A percentile compares a stretch with the other conserved stretches of the same genome.
Evolutionary conservation across 2,113 vertebrate species (phyloP).

Genomic region (Mystacornis crossleyi): DNA sequence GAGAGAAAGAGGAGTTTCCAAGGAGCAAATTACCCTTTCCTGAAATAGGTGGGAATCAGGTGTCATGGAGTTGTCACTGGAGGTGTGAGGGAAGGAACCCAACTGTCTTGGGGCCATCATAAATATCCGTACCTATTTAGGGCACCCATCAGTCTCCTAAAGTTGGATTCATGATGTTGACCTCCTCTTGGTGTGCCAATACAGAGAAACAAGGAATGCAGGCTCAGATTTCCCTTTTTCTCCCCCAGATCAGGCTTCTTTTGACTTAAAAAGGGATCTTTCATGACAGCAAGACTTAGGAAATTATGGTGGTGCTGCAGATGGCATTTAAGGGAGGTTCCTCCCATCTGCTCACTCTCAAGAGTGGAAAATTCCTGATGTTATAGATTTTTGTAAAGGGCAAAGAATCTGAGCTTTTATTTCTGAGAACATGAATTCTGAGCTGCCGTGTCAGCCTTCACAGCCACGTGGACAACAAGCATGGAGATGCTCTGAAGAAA

Average conservation of each 20-base stretch:
- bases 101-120: not conserved
- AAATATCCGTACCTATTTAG: not conserved
- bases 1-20: not conserved
- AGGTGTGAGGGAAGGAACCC: not conserved
- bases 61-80: not conserved
- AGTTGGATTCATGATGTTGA: not conserved
- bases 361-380: constrained; percentile 20
- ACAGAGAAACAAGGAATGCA: not conserved
- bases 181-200: not conserved
- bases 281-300: not conserved
- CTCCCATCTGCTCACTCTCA: not conserved
- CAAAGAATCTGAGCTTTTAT: not conserved
- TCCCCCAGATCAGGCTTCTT: constrained; percentile 7
- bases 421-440: not conserved
- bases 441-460: not conserved
- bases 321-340: not conserved
- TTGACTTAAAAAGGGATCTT: not conserved
- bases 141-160: not conserved
- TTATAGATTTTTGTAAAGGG: not conserved
- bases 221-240: constrained; percentile 16
- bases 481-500: not conserved
- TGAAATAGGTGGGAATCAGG: not conserved
- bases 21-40: not conserved
- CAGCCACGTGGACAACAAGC: not conserved
- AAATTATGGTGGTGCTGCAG: not conserved